Evolutionary conservation across 2,888 invertebrate genomes (phyloP).

Genomic region (Mantis religiosa): DNA sequence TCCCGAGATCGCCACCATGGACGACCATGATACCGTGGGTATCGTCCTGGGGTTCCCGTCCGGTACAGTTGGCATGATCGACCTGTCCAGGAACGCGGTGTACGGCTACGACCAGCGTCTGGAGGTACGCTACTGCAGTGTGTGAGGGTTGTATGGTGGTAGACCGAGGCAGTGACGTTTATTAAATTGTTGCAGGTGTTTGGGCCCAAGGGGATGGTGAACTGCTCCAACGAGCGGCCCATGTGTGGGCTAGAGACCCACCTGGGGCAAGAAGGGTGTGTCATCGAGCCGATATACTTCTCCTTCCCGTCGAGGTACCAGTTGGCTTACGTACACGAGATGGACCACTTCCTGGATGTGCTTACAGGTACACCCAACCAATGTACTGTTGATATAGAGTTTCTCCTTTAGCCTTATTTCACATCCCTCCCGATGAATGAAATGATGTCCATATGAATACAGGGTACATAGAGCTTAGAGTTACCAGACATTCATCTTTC

Average conservation of each 20-base stretch:
- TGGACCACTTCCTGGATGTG: slow-evolving; percentile 59
- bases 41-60: slow-evolving; percentile 58
- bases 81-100: slow-evolving; percentile 56
- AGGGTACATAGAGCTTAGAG: too few relatives aligned
- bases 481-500: too few relatives aligned
- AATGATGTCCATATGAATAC: too few relatives aligned
- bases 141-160: not conserved
- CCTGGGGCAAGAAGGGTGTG: slow-evolving; percentile 45
- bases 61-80: slow-evolving; percentile 59
- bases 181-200: slow-evolving; percentile 48
- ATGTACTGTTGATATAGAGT: too few relatives aligned
- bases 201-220: slow-evolving; percentile 56
- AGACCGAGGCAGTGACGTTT: too few relatives aligned
- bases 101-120: slow-evolving; percentile 68
- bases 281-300: slow-evolving; percentile 53
- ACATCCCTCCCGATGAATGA: too few relatives aligned
- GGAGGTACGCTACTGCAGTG: slow-evolving; percentile 44
- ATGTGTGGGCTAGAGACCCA: slow-evolving; percentile 47
- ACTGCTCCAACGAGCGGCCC: slow-evolving; percentile 53
- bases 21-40: slow-evolving; percentile 61
- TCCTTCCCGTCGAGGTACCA: slow-evolving; percentile 58
- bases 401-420: too few relatives aligned
- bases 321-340: slow-evolving; percentile 51
- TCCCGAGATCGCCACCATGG: slow-evolving; percentile 55
- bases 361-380: slow-evolving; percentile 51